Conservation (phyloP, 53 echinoderm and acorn worm species). For the Pentamera pediparva region DNA sequence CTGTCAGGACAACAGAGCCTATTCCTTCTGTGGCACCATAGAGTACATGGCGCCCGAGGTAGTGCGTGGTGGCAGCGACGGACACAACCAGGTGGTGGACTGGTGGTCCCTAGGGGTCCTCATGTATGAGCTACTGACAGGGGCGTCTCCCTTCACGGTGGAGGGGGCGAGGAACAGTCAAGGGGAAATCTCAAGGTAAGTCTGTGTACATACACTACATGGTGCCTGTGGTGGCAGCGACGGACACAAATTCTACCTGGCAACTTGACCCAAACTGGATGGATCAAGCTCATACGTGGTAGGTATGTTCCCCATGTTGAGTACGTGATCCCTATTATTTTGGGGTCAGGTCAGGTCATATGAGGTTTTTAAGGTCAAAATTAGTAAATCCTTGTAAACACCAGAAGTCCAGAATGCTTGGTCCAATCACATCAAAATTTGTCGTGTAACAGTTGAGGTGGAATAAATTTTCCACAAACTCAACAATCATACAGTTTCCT, state of each 20-base stretch:
- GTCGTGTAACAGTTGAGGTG: neutral
- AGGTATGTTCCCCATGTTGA: too few relatives aligned
- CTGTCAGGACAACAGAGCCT: conserved; percentile 76
- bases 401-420: too few relatives aligned
- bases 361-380: too few relatives aligned
- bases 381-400: too few relatives aligned
- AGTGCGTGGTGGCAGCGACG: conserved; percentile 69
- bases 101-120: conserved; percentile 98
- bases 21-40: conserved; percentile 98
- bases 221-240: neutral
- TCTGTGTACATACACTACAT: neutral
- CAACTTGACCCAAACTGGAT: too few relatives aligned
- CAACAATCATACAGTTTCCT: neutral
- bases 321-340: too few relatives aligned
- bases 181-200: conserved; percentile 92
- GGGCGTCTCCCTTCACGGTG: conserved; percentile 98
- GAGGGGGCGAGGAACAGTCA: conserved; percentile 94
- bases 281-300: too few relatives aligned
- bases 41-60: conserved; percentile 99
- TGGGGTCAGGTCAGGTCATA: too few relatives aligned
- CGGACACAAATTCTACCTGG: too few relatives aligned
- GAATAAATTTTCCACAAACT: neutral
- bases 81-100: conserved; percentile 91
- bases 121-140: conserved; percentile 95
- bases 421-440: too few relatives aligned